Evolutionary conservation across 2,888 invertebrate species (phyloP).

Genomic region (Dioctria rufipes): DNA sequence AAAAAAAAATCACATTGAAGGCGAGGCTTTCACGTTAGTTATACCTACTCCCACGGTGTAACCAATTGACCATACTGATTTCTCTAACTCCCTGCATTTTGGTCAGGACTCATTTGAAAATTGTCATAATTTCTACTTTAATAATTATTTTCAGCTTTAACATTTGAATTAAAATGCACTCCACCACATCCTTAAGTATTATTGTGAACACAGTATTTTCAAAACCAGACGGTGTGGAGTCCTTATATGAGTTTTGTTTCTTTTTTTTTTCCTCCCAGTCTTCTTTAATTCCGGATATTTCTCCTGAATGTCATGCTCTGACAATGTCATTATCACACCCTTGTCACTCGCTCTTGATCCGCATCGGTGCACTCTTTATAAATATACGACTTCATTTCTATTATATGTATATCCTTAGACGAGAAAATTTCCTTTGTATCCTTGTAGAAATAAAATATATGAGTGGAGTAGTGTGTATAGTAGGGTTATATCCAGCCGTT

Average conservation of each 20-base stretch:
- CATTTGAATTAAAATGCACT: conserved; percentile 2
- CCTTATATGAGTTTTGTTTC: neutral
- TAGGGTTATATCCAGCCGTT: no score
- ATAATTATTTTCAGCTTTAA: neutral
- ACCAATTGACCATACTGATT: no score
- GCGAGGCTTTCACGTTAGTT: no score
- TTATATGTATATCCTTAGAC: neutral
- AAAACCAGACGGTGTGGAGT: neutral
- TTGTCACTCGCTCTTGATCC: conserved; percentile 35
- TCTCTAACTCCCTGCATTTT: no score
- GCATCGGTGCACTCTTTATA: conserved; percentile 35
- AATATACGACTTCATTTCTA: neutral
- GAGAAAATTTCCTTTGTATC: conserved; percentile 11
- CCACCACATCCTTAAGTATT: neutral
- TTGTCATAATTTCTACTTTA: no score
- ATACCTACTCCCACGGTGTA: no score
- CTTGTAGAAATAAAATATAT: conserved; percentile 1
- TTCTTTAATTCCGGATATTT: conserved; percentile 20
- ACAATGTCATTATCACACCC: conserved; percentile 49
- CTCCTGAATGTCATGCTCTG: conserved; percentile 29
- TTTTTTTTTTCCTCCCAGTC: neutral
- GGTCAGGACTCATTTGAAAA: no score
- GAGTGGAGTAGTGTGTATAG: neutral
- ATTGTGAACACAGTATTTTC: neutral
- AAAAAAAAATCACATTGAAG: no score